Evolutionary conservation across 2,888 invertebrate genomes (phyloP).

Genomic region (Julus scanicus): DNA sequence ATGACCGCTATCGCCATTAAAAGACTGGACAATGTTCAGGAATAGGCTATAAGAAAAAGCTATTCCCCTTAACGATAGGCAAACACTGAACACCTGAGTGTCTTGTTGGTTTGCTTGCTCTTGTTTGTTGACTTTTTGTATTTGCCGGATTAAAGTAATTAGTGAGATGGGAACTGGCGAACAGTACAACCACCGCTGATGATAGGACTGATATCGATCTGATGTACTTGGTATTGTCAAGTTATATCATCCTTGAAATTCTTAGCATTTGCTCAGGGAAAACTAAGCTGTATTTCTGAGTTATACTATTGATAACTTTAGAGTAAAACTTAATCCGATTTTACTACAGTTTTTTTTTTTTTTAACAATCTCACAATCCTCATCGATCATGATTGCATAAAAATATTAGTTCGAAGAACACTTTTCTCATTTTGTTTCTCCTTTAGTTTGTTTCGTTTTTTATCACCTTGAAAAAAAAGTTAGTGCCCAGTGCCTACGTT

Average conservation of each 20-base stretch:
- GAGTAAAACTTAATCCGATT: no score
- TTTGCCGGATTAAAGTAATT: not conserved
- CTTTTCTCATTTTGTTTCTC: no score
- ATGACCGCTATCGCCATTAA: not conserved
- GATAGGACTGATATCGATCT: not conserved
- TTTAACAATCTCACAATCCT: no score
- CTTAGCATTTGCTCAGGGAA: not conserved
- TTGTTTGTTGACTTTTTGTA: not conserved
- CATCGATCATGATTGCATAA: no score
- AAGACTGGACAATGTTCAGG: not conserved
- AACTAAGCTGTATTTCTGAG: no score
- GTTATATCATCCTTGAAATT: not conserved
- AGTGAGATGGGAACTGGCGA: not conserved
- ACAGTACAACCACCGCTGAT: not conserved
- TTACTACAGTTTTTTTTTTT: no score
- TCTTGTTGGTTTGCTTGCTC: conserved; percentile 13
- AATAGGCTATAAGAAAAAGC: not conserved
- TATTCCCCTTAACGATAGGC: conserved; percentile 38
- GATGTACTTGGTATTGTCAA: not conserved
- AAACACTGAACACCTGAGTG: conserved; percentile 25
- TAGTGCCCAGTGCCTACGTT: no score
- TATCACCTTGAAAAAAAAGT: no score
- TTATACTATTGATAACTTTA: no score
- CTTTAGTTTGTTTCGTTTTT: no score
- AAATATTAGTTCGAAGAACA: no score